A percentile compares a stretch with the other conserved stretches of the same genome.
These are phyloP conservation scores for Agrotis segetum DNA, from an alignment of 2,888 invertebrate genomes.

Conservation along the genomic window DNA sequence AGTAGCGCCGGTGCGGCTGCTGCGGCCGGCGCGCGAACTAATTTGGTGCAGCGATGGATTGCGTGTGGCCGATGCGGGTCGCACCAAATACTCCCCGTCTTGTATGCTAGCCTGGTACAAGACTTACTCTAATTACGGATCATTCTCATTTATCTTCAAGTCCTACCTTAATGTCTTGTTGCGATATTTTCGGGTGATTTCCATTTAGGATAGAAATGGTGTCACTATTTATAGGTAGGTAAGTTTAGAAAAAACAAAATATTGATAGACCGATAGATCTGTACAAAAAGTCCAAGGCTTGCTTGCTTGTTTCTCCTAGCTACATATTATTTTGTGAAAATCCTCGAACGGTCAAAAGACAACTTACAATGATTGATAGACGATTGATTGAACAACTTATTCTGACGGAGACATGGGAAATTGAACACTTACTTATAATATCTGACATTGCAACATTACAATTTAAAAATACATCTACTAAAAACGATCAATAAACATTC, in stretches of 20 bases:
- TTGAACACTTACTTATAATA: slow-evolving; percentile 27
- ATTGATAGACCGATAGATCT: not conserved
- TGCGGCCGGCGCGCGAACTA: slow-evolving; percentile 86
- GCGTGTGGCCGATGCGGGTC: slow-evolving; percentile 70
- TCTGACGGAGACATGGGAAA: slow-evolving; percentile 7
- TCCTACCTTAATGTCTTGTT: slow-evolving; percentile 26
- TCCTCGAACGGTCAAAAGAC: not conserved
- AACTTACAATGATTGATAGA: slow-evolving; percentile 23
- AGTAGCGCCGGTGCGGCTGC: slow-evolving; percentile 82
- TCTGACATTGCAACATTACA: slow-evolving; percentile 27
- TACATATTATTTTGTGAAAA: slow-evolving; percentile 2
- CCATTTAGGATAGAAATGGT: slow-evolving; percentile 6
- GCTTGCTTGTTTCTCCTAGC: too few species aligned
- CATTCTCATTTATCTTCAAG: slow-evolving; percentile 59
- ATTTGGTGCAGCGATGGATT: slow-evolving; percentile 87
- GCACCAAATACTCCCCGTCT: slow-evolving; percentile 68
- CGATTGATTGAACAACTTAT: slow-evolving; percentile 34
- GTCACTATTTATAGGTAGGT: slow-evolving; percentile 1
- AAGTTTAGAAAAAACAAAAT: not conserved
- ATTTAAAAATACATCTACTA: slow-evolving; percentile 49
- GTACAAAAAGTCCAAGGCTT: not conserved
- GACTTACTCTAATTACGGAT: slow-evolving; percentile 67
- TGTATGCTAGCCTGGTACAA: slow-evolving; percentile 72
- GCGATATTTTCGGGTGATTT: slow-evolving; percentile 35
- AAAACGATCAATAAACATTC: slow-evolving; percentile 56